Evolutionary conservation across 2,797 vertebrate genomes (phyloP).

Genomic region (Poliocrania exsul): DNA sequence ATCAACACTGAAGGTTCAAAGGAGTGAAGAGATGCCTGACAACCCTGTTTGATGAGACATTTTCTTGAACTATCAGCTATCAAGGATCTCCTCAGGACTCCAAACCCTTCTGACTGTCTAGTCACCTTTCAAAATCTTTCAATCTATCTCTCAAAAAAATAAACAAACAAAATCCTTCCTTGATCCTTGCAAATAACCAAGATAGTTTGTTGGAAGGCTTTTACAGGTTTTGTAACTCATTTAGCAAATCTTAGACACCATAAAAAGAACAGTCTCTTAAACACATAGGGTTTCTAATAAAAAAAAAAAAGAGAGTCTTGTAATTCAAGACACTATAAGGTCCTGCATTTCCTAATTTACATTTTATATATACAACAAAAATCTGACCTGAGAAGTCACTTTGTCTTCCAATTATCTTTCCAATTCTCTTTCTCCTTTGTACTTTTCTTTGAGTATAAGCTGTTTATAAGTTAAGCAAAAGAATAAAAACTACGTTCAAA

Average conservation of each 20-base stretch:
- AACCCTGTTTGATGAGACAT: background rate
- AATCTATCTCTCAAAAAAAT: background rate
- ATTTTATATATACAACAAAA: background rate
- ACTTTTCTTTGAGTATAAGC: background rate
- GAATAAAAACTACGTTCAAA: background rate
- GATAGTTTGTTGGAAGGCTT: background rate
- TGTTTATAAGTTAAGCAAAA: background rate
- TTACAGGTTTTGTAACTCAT: background rate
- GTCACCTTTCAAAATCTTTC: slow-evolving; percentile 13
- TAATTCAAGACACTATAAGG: background rate
- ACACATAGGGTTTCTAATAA: background rate
- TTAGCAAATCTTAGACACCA: background rate
- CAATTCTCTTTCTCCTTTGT: background rate
- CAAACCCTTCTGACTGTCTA: background rate
- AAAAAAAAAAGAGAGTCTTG: background rate
- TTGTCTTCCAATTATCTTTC: background rate
- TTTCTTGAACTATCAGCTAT: slow-evolving; percentile 3
- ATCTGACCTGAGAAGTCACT: background rate
- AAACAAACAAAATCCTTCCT: background rate
- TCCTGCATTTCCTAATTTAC: background rate
- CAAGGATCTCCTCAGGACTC: background rate
- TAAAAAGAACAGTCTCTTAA: background rate
- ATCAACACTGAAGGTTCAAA: background rate
- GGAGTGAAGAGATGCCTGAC: background rate
- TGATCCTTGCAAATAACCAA: background rate